Conservation (phyloP, 2,888 invertebrate species). For the Theretra japonica region DNA sequence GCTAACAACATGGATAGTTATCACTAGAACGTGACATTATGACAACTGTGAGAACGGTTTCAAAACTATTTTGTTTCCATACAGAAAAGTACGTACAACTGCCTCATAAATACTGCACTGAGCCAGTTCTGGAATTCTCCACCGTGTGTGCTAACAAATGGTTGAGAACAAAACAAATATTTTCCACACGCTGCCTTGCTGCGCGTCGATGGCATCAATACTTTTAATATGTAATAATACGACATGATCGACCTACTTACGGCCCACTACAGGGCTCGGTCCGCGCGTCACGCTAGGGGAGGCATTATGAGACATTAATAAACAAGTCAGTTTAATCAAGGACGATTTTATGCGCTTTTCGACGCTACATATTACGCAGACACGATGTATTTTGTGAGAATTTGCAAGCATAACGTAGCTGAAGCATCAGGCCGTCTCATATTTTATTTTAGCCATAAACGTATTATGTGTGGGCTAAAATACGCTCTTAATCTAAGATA, state of each 20-base stretch:
- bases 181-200: neutral
- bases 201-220: neutral
- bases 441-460: too few relatives aligned
- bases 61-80: neutral
- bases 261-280: neutral
- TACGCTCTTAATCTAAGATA: too few relatives aligned
- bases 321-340: conserved; percentile 12
- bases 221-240: conserved; percentile 23
- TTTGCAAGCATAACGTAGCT: too few relatives aligned
- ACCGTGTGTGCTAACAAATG: neutral
- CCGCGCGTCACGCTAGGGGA: neutral
- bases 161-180: neutral
- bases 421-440: neutral
- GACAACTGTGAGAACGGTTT: neutral
- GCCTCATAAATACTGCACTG: too few relatives aligned
- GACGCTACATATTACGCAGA: neutral
- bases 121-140: too few relatives aligned
- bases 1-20: neutral
- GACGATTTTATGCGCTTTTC: too few relatives aligned
- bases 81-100: too few relatives aligned
- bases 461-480: too few relatives aligned
- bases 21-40: conserved; percentile 6
- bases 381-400: neutral
- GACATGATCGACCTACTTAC: conserved; percentile 6
- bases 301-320: neutral